phyloP scores from a whole-genome alignment of 2,888 invertebrate genomes.

The Parnassius glacialis region DNA sequence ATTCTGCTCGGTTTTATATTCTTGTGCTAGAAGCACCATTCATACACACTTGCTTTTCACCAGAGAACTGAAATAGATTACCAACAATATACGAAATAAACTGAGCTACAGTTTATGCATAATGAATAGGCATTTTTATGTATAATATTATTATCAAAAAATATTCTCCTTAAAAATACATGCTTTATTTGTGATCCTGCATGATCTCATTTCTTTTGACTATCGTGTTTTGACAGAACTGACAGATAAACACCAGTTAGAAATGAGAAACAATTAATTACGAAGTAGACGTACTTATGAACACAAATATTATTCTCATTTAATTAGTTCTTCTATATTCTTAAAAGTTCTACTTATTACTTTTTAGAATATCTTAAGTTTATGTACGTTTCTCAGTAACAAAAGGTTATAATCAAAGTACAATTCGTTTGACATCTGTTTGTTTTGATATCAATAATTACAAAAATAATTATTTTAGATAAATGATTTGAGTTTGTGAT shows the following conservation, averaged over 20 bases:
- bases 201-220: constrained; percentile 6
- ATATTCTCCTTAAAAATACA: too few relatives aligned
- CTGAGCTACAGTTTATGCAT: too few relatives aligned
- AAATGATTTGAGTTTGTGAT: constrained; percentile 34
- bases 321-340: constrained; percentile 7
- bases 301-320: not conserved
- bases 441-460: constrained; percentile 60
- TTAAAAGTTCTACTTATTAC: constrained; percentile 1
- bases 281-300: constrained; percentile 14
- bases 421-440: constrained; percentile 57
- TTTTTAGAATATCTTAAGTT: constrained; percentile 13
- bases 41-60: too few relatives aligned
- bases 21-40: too few relatives aligned
- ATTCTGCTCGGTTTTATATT: too few relatives aligned
- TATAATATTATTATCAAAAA: too few relatives aligned
- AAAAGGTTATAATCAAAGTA: not conserved
- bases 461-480: constrained; percentile 42
- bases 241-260: constrained; percentile 3
- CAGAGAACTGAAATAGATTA: too few relatives aligned
- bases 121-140: too few relatives aligned
- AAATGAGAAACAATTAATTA: constrained; percentile 19
- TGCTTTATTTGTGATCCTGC: too few relatives aligned
- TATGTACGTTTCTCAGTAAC: constrained; percentile 3
- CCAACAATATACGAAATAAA: too few relatives aligned
- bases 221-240: constrained; percentile 7